Percentiles rank a stretch among this genome's conserved stretches.
Evolutionary conservation across 2,888 invertebrate genomes (phyloP).

Genomic region (Macropis europaea): DNA sequence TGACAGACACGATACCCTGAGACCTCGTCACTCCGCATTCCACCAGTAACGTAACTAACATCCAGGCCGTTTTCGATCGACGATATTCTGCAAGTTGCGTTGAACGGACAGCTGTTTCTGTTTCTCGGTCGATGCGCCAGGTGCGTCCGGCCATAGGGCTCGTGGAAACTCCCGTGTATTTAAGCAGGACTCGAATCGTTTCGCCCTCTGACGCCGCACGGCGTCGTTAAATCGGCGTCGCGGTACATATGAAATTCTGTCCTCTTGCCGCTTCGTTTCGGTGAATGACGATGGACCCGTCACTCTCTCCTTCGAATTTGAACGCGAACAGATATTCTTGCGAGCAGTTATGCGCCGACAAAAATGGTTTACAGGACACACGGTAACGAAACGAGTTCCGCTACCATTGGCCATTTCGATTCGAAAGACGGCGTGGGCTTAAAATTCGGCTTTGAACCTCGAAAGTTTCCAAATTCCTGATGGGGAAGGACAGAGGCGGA

Average conservation of each 20-base stretch:
- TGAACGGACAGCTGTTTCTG: conserved; percentile 73
- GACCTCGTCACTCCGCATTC: conserved; percentile 37
- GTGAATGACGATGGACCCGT: too few relatives aligned
- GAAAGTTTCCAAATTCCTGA: too few relatives aligned
- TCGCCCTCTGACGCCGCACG: conserved; percentile 35
- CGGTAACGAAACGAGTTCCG: too few relatives aligned
- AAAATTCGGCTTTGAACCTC: too few relatives aligned
- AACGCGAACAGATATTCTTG: too few relatives aligned
- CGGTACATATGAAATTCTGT: conserved; percentile 23
- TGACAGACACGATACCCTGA: conserved; percentile 49
- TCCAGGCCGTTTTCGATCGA: conserved; percentile 38
- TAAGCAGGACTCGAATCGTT: conserved; percentile 26
- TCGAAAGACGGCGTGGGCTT: too few relatives aligned
- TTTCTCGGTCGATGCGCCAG: conserved; percentile 70
- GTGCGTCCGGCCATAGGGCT: conserved; percentile 60
- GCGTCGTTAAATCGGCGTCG: not conserved
- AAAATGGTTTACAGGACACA: too few relatives aligned
- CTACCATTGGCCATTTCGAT: too few relatives aligned
- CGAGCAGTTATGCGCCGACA: too few relatives aligned
- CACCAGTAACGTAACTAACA: conserved; percentile 29
- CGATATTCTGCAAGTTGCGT: conserved; percentile 37
- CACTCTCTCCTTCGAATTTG: too few relatives aligned
- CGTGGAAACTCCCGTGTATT: conserved; percentile 26
- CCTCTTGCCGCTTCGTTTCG: too few relatives aligned
- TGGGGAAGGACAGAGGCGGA: too few relatives aligned